A percentile compares a stretch with the other conserved stretches of the same genome.
phyloP scores from a whole-genome alignment of 2,113 vertebrate species.

The Actinemys pallida region DNA sequence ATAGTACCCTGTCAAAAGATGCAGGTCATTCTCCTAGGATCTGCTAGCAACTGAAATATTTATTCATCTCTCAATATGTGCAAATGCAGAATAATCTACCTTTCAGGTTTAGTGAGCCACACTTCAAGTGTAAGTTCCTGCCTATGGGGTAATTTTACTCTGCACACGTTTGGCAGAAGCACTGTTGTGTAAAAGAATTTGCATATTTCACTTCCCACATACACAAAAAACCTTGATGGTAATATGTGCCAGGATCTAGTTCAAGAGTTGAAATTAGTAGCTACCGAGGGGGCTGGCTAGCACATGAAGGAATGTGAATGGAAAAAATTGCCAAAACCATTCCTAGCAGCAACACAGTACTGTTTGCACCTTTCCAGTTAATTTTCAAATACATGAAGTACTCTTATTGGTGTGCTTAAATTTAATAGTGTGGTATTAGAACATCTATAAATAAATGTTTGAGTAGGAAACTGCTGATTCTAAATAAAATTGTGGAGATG shows the following conservation, averaged over 20 bases:
- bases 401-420: not conserved
- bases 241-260: not conserved
- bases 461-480: not conserved
- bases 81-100: not conserved
- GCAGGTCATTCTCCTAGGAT: not conserved
- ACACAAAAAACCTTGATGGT: not conserved
- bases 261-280: constrained; percentile 24
- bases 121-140: not conserved
- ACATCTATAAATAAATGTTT: constrained; percentile 11
- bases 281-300: constrained; percentile 33
- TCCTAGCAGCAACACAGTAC: not conserved
- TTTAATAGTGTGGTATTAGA: not conserved
- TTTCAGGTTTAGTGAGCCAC: not conserved
- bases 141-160: not conserved
- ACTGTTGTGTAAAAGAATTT: not conserved
- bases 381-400: not conserved
- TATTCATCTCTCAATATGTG: not conserved
- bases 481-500: not conserved
- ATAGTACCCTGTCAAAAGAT: not conserved
- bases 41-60: not conserved
- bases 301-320: constrained; percentile 62
- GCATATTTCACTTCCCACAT: not conserved
- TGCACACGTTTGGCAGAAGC: not conserved
- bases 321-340: constrained; percentile 44
- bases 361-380: not conserved